Percentiles rank a stretch among this genome's conserved stretches.
phyloP scores from a whole-genome alignment of 2,113 vertebrate species.

The Anoura caudifer region DNA sequence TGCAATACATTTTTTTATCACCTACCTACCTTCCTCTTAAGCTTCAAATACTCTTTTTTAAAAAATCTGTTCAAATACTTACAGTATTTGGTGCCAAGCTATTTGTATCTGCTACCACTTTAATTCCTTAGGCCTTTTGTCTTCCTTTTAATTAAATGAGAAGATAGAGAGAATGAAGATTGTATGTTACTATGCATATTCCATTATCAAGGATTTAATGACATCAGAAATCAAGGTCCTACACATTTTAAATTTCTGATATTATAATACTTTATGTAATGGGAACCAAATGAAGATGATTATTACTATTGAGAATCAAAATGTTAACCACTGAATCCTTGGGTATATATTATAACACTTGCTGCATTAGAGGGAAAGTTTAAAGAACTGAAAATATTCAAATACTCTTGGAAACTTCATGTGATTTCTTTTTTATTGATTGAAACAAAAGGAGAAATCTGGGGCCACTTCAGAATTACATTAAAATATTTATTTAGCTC shows the following conservation, averaged over 20 bases:
- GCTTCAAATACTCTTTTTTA: not conserved
- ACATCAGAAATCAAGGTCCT: not conserved
- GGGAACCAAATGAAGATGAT: not conserved
- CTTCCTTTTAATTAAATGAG: constrained; percentile 32
- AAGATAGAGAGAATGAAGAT: not conserved
- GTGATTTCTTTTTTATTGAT: not conserved
- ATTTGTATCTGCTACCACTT: not conserved
- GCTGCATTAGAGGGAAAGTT: not conserved
- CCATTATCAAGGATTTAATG: not conserved
- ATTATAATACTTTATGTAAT: not conserved
- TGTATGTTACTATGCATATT: not conserved
- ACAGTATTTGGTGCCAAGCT: not conserved
- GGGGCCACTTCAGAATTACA: not conserved
- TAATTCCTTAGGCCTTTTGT: not conserved
- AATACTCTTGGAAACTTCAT: not conserved
- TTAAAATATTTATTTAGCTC: constrained; percentile 11
- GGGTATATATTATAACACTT: not conserved
- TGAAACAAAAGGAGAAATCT: not conserved
- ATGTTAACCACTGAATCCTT: not conserved
- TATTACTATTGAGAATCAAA: not conserved
- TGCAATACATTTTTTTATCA: constrained; percentile 30
- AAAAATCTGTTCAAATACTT: constrained; percentile 1
- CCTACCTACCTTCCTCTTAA: not conserved
- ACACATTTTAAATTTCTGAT: not conserved
- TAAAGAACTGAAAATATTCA: not conserved